These are phyloP conservation scores for Troilus luridus DNA, from an alignment of 2,888 invertebrate genomes.

Conservation along the genomic window DNA sequence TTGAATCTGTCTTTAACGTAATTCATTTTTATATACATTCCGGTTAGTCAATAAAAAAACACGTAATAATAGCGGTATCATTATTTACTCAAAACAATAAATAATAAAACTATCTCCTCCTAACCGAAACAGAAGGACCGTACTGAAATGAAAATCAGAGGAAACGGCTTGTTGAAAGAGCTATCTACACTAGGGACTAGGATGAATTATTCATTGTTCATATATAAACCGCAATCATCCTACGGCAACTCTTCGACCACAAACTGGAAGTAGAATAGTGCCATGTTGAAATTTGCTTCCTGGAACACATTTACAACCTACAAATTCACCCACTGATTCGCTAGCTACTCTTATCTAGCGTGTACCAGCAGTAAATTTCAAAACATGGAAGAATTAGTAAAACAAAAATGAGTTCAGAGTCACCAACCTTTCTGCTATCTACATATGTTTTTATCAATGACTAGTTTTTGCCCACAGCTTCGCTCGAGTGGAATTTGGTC, in stretches of 20 bases:
- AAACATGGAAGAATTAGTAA: too few species aligned
- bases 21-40: too few species aligned
- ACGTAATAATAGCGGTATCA: not conserved
- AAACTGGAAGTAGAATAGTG: not conserved
- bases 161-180: conserved; percentile 20
- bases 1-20: too few species aligned
- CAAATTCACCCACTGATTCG: conserved; percentile 7
- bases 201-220: conserved; percentile 36
- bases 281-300: conserved; percentile 1
- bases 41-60: too few species aligned
- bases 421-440: too few species aligned
- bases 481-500: too few species aligned
- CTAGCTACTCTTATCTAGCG: not conserved
- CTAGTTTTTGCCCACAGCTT: too few species aligned
- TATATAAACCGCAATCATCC: not conserved
- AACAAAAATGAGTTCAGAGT: too few species aligned
- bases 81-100: not conserved
- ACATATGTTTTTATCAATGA: too few species aligned
- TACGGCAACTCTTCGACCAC: not conserved
- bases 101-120: not conserved
- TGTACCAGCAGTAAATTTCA: too few species aligned
- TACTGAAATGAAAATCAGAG: conserved; percentile 36
- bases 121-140: not conserved
- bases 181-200: not conserved
- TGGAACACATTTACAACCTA: conserved; percentile 12